phyloP scores from a whole-genome alignment of 2,797 vertebrate genomes.

The Lophius americanus region DNA sequence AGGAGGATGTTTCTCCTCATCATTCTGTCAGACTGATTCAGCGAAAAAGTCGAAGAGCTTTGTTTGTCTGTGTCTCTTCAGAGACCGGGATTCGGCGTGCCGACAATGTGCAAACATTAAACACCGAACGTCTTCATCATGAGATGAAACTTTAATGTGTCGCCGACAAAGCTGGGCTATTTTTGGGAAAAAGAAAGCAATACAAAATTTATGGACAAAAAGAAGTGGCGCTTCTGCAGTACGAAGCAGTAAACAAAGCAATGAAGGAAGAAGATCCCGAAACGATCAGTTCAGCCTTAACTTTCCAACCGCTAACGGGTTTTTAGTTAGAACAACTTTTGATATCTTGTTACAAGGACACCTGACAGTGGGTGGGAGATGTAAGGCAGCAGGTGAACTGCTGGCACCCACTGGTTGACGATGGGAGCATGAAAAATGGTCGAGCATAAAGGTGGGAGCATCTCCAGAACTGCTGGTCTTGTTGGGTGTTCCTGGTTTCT shows the following conservation, averaged over 20 bases:
- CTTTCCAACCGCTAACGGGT: too few species aligned
- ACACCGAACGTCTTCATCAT: not conserved
- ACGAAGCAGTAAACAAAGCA: slow-evolving; percentile 4
- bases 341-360: too few species aligned
- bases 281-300: too few species aligned
- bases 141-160: not conserved
- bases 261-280: slow-evolving; percentile 6
- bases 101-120: slow-evolving; percentile 2
- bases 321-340: too few species aligned
- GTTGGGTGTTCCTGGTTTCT: too few species aligned
- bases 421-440: too few species aligned
- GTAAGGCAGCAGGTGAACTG: too few species aligned
- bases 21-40: not conserved
- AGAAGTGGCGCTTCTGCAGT: not conserved
- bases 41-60: not conserved
- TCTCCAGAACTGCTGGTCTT: too few species aligned
- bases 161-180: not conserved
- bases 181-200: not conserved
- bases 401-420: too few species aligned
- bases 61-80: not conserved
- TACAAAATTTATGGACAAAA: not conserved
- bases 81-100: not conserved
- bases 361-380: too few species aligned
- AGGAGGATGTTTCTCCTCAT: not conserved
- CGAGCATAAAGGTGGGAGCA: too few species aligned